Evolutionary conservation across 2,797 vertebrate species (phyloP).

Genomic region (Muscicapa striata): DNA sequence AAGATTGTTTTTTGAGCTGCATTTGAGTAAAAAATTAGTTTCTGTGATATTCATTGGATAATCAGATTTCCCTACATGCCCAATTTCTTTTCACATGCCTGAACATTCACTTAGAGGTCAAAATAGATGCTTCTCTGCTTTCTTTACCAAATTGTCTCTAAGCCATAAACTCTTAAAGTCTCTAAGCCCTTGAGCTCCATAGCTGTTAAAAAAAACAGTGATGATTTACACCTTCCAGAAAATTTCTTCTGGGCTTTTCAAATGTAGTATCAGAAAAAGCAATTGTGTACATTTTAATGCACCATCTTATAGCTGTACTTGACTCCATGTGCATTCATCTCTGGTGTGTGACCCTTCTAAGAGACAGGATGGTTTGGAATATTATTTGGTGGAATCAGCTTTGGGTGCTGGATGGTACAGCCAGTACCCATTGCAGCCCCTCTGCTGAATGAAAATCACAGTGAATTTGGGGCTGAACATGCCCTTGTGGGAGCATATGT

Average conservation of each 20-base stretch:
- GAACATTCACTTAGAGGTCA: neutral
- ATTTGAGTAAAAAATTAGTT: neutral
- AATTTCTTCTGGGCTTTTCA: neutral
- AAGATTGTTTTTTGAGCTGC: neutral
- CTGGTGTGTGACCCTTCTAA: neutral
- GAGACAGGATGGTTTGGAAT: neutral
- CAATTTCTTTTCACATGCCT: constrained; percentile 20
- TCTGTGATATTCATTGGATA: neutral
- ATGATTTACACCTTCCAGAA: neutral
- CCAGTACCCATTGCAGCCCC: neutral
- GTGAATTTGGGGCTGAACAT: neutral
- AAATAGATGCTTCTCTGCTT: neutral
- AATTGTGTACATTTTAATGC: neutral
- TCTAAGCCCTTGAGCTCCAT: neutral
- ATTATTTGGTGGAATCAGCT: neutral
- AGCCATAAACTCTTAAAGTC: neutral
- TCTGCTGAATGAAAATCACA: rapidly evolving
- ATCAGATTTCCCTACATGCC: neutral
- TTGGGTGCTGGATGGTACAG: neutral
- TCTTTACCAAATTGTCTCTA: neutral
- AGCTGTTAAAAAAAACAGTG: neutral
- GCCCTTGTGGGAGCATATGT: neutral
- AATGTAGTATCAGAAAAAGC: neutral
- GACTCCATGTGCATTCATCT: neutral
- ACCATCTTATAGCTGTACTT: neutral